Conservation (phyloP, 2,888 invertebrate genomes). For the Netelia virgata region DNA sequence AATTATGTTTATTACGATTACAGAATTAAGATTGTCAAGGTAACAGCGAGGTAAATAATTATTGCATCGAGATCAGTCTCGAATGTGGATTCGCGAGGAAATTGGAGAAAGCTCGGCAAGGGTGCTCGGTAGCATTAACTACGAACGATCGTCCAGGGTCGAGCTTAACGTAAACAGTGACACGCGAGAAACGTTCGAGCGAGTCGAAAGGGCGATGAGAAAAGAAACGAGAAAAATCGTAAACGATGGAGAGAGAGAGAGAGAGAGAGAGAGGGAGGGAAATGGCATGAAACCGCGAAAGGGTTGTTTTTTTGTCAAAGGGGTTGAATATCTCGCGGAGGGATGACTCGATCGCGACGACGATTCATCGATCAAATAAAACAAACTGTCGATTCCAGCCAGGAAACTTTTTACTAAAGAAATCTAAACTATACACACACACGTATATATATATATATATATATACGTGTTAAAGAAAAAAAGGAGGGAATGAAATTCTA, state of each 20-base stretch:
- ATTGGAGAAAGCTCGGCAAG: neutral
- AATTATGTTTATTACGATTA: too few relatives aligned
- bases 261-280: constrained; percentile 70
- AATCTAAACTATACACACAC: neutral
- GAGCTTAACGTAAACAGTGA: constrained; percentile 75
- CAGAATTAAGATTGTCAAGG: too few relatives aligned
- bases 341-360: constrained; percentile 7
- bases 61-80: too few relatives aligned
- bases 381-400: constrained; percentile 57
- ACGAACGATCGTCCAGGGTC: constrained; percentile 15
- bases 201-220: constrained; percentile 52
- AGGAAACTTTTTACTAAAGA: constrained; percentile 24
- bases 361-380: constrained; percentile 58
- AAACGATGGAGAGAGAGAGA: constrained; percentile 65
- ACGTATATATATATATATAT: constrained; percentile 20
- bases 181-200: constrained; percentile 68
- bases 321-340: constrained; percentile 22
- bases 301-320: constrained; percentile 30
- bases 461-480: neutral
- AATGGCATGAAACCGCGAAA: constrained; percentile 63
- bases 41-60: too few relatives aligned
- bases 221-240: constrained; percentile 38
- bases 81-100: too few relatives aligned
- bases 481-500: constrained; percentile 71
- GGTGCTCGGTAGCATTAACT: neutral